Conservation (phyloP, 2,888 invertebrate species). For the Diplolepis rosae region DNA sequence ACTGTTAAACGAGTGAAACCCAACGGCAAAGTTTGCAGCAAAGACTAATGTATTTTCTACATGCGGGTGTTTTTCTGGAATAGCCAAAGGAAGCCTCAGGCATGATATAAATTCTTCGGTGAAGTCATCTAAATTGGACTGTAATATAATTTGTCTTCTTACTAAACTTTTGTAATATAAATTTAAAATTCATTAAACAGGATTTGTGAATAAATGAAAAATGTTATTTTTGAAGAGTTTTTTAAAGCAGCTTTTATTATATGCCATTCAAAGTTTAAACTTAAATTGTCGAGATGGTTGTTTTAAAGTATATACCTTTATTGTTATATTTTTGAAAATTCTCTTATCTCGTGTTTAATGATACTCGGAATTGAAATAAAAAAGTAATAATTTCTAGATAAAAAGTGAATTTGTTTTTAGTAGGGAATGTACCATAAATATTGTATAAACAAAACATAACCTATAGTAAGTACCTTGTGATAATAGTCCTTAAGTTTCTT, state of each 20-base stretch:
- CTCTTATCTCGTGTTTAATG: no score
- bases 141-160: conserved; percentile 58
- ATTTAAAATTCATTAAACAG: no score
- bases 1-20: conserved; percentile 71
- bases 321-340: no score
- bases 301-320: no score
- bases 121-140: conserved; percentile 78
- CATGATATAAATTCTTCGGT: conserved; percentile 79
- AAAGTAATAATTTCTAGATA: no score
- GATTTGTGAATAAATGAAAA: conserved; percentile 16
- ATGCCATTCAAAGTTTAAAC: no score
- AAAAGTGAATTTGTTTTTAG: no score
- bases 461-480: conserved; percentile 75
- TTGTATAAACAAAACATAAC: not conserved
- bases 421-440: no score
- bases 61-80: conserved; percentile 81
- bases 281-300: no score
- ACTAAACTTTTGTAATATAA: no score
- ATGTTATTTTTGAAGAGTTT: conserved; percentile 11
- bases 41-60: conserved; percentile 83
- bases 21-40: conserved; percentile 82
- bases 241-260: no score
- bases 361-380: no score
- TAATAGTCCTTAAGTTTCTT: conserved; percentile 79
- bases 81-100: conserved; percentile 79